Conservation (phyloP, 2,113 vertebrate genomes). For the Jacana jacana region DNA sequence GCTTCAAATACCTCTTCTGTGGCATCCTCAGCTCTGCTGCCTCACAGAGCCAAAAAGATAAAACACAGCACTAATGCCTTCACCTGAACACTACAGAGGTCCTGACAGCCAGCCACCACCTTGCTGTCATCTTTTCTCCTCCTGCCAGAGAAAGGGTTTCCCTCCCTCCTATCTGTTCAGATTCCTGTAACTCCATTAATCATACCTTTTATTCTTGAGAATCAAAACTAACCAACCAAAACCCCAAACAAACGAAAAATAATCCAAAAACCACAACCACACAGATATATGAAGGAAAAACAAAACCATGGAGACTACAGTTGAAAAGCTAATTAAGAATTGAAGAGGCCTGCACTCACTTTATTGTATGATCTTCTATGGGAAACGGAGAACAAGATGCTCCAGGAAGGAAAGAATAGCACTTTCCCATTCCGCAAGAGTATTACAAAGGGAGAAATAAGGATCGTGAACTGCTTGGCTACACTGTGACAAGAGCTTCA, state of each 20-base stretch:
- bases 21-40: background rate
- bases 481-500: background rate
- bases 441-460: background rate
- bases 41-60: background rate
- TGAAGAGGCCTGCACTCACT: background rate
- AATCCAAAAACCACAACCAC: background rate
- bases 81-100: background rate
- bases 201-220: background rate
- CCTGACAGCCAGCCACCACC: fast-evolving
- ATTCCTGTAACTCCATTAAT: background rate
- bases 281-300: background rate
- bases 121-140: background rate
- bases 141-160: background rate
- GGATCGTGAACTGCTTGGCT: background rate
- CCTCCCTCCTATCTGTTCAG: background rate
- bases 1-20: background rate
- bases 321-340: background rate
- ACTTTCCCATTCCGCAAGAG: background rate
- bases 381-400: background rate
- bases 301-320: fast-evolving
- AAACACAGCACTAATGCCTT: background rate
- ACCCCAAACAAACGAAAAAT: background rate
- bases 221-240: background rate
- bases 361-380: background rate
- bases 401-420: background rate